These are phyloP conservation scores for Rhagoletis pomonella DNA, from an alignment of 1,140 invertebrate species.

Conservation along the genomic window DNA sequence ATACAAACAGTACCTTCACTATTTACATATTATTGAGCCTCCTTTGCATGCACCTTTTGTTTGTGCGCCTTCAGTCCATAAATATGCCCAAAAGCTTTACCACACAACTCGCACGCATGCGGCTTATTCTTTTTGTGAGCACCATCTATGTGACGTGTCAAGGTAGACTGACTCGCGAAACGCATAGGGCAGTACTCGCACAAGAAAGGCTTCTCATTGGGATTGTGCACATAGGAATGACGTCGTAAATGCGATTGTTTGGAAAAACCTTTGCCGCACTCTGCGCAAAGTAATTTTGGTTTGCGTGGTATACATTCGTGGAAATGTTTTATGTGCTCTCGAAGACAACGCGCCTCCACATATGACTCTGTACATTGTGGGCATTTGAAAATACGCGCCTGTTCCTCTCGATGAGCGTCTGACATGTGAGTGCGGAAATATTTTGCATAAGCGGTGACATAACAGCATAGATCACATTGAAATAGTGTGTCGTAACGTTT, in stretches of 20 bases:
- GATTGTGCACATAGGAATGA: constrained; percentile 37
- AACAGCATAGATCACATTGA: not conserved
- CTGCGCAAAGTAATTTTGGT: constrained; percentile 9
- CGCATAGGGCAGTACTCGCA: constrained; percentile 9
- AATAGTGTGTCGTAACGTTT: constrained; percentile 7
- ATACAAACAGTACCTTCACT: too few relatives aligned
- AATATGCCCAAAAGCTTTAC: constrained; percentile 37
- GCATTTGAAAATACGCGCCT: constrained; percentile 19
- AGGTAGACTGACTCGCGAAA: not conserved
- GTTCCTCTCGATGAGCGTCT: not conserved
- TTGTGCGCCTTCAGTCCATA: constrained; percentile 17
- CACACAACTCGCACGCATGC: not conserved
- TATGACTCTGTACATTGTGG: constrained; percentile 8
- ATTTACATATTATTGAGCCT: not conserved
- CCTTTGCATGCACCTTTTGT: not conserved
- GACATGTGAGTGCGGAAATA: constrained; percentile 10
- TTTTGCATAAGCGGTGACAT: not conserved
- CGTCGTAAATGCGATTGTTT: constrained; percentile 26
- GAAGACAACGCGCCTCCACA: constrained; percentile 38
- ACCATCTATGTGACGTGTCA: not conserved
- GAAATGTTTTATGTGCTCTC: not conserved
- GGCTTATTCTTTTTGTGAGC: not conserved
- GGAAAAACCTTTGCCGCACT: constrained; percentile 26
- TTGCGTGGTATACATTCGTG: not conserved
- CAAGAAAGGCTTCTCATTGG: constrained; percentile 6